Base-by-base conservation (phyloP, 2,888 invertebrate genomes). In the Torymus aiolomorphi region DNA sequence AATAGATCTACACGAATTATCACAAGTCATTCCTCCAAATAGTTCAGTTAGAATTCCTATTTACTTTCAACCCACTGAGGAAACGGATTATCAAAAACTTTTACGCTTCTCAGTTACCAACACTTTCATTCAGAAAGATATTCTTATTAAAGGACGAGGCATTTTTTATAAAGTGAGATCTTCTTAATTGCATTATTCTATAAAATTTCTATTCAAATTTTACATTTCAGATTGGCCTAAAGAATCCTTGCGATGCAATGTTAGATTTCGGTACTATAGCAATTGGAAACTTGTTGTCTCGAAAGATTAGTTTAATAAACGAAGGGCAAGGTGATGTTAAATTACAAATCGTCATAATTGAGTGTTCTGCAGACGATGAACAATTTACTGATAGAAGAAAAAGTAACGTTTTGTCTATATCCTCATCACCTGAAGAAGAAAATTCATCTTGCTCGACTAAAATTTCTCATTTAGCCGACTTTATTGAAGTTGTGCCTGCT, bases 81-180 rank as follows among this genome's bases (percentile, higher is more conserved):
- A 91, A 10, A 90, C 89, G 67, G 87, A 89, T 73, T 94, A 94
- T 83, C 90, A 91, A 78, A 92, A 92, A 63, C 91, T 90, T 62
- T 82, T 94, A 20, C 88, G 90, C 66, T 93, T 94, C 86, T 75
- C 63, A 12, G 91, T 91, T 85, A 90, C 93, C 0, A 92, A 94
- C 85, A 92, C 92, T 5, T 18, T 31, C 8, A 87, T 92, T 31
- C 91, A 91, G 82, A 91, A 92, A 85, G 91, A 91, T 84, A 90
- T 94, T 18, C 90, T 87, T 24, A 89, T 94, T 59, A 91, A 84
- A 83, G 94, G 94, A 78, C 92, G 93, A 91, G 94, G 93, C 13
- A 90, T 91, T 18, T 82, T 76, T 1, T 86, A 87, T 76, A 86
- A 86, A 77, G 88, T 87, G 2, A 82, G 76, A 49, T 1, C 1